Evolutionary conservation across 2,113 vertebrate genomes (phyloP).

Genomic region (Eurystomus gularis): DNA sequence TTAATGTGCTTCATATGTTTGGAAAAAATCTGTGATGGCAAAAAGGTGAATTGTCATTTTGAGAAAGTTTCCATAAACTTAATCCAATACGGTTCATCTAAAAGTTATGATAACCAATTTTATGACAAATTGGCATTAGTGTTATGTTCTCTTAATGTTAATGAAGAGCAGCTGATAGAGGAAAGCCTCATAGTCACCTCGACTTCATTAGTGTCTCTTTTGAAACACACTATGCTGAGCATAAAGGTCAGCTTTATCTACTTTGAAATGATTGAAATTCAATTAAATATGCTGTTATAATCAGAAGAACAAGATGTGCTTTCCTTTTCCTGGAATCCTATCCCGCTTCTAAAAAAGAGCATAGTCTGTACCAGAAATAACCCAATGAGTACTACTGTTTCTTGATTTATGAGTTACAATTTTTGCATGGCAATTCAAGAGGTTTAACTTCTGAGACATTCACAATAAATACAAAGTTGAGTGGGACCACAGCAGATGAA

Average conservation of each 20-base stretch:
- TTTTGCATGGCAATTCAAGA: fast-evolving
- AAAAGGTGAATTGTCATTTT: background rate
- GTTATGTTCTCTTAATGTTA: background rate
- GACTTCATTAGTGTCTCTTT: background rate
- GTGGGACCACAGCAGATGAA: background rate
- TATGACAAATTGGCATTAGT: background rate
- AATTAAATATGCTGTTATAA: background rate
- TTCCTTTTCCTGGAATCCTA: background rate
- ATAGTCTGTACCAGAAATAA: background rate
- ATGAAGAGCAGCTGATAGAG: background rate
- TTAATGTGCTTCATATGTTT: background rate
- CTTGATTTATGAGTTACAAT: background rate
- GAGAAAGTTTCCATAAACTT: too few species aligned
- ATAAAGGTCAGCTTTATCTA: background rate
- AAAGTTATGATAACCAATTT: too few species aligned
- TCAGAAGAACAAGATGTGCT: background rate
- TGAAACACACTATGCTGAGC: background rate
- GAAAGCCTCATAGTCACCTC: background rate
- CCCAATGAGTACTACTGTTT: background rate
- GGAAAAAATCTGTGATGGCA: background rate
- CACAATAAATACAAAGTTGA: background rate
- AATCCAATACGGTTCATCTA: too few species aligned
- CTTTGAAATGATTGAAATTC: background rate
- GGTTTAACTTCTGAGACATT: background rate
- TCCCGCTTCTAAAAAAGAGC: background rate